Conservation (phyloP, 1,140 invertebrate species). For the Sitodiplosis mosellana region DNA sequence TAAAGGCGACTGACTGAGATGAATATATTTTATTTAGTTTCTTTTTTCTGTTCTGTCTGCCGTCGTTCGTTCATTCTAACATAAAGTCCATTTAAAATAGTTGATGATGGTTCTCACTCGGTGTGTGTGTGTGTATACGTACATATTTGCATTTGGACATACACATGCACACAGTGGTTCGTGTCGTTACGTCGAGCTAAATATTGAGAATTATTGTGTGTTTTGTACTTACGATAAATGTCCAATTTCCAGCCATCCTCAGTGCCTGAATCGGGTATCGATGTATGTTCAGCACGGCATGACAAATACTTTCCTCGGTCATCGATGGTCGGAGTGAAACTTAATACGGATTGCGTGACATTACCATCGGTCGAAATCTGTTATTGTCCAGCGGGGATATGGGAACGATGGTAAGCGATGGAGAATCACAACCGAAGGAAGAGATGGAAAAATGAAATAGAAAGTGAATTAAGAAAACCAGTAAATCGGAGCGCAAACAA, state of each 20-base stretch:
- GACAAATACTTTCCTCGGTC: constrained; percentile 67
- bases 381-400: constrained; percentile 11
- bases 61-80: too few relatives aligned
- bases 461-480: too few relatives aligned
- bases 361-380: constrained; percentile 65
- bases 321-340: constrained; percentile 62
- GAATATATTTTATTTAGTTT: not conserved
- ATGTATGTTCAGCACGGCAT: constrained; percentile 56
- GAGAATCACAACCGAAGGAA: too few relatives aligned
- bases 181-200: constrained; percentile 10
- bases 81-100: too few relatives aligned
- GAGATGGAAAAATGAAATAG: too few relatives aligned
- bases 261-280: constrained; percentile 50
- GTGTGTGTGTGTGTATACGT: too few relatives aligned
- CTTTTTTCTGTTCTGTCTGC: too few relatives aligned
- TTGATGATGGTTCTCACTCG: too few relatives aligned
- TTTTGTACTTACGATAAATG: constrained; percentile 61
- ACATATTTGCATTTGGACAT: too few relatives aligned
- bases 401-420: not conserved
- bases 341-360: constrained; percentile 61
- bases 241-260: constrained; percentile 71
- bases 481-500: too few relatives aligned
- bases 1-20: too few relatives aligned
- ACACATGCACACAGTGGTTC: too few relatives aligned
- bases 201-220: constrained; percentile 3